These are phyloP conservation scores for Adrianichthys oophorus DNA, from an alignment of 2,797 vertebrate species.

Conservation along the genomic window DNA sequence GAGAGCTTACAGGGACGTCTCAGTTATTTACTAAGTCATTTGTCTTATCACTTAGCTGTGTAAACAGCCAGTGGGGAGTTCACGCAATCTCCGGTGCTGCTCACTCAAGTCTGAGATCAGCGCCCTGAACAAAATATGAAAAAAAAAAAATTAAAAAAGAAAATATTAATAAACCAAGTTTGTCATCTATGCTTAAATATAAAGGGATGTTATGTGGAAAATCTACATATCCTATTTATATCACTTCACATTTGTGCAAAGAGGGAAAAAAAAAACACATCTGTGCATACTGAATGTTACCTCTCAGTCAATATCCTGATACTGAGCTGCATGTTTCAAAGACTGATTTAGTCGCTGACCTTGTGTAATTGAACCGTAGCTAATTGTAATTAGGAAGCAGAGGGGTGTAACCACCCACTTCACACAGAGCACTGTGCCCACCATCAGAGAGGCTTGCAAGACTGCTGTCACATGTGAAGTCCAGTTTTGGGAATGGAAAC, in stretches of 20 bases:
- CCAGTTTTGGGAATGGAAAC: slow-evolving; percentile 13
- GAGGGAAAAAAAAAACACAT: slow-evolving; percentile 1
- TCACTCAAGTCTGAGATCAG: slow-evolving; percentile 58
- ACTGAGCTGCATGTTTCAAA: slow-evolving; percentile 33
- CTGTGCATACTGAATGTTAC: slow-evolving; percentile 14
- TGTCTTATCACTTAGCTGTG: slow-evolving; percentile 75
- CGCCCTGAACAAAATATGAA: not conserved
- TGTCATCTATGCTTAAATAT: slow-evolving; percentile 40
- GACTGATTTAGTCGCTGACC: slow-evolving; percentile 73
- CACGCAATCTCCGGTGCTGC: slow-evolving; percentile 68
- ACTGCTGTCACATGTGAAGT: slow-evolving; percentile 36
- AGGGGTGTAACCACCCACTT: slow-evolving; percentile 59
- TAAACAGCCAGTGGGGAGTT: slow-evolving; percentile 76
- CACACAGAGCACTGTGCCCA: slow-evolving; percentile 51
- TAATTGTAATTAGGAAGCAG: slow-evolving; percentile 75
- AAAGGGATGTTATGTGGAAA: slow-evolving; percentile 17
- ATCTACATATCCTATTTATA: slow-evolving; percentile 15
- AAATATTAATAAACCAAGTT: slow-evolving; percentile 18
- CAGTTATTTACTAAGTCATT: slow-evolving; percentile 77
- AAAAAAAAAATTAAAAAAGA: not conserved
- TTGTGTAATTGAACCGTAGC: slow-evolving; percentile 73
- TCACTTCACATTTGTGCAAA: no score
- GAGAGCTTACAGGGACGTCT: slow-evolving; percentile 59
- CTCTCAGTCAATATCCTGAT: slow-evolving; percentile 39
- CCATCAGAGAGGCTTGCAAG: slow-evolving; percentile 31